Evolutionary conservation across 2,797 vertebrate genomes (phyloP), one percentile per base, ranked within the genome.

Genomic region (Enteromius radiatus): DNA sequence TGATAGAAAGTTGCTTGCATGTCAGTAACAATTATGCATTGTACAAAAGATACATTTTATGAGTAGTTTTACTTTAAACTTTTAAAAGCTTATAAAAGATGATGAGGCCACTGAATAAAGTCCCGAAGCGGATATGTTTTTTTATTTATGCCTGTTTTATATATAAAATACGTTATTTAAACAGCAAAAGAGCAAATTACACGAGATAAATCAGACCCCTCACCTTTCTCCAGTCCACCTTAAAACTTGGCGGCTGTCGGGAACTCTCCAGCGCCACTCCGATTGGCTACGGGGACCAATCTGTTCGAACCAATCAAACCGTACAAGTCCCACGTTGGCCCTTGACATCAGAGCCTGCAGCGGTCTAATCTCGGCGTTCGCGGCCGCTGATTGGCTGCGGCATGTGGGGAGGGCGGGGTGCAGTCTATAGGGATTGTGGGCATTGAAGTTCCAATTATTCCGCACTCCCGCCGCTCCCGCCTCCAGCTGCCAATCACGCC

Each of bases 401-500:
- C 86, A 82, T 82, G 76, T 54, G 77, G 4, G 59, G 82, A 68
- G 86, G 87, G 84, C 78, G 87, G 61, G 52, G 88, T 86, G 85
- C 87, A 85, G 93, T 93, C 92, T 91, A 88, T 90, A 89, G 95
- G 93, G 93, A 95, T 94, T 94, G 92, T 94, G 94, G 95, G 94
- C 92, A 95, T 94, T 95, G 94, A 94, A 95, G 95, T 95, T 93
- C 93, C 92, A 93, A 93, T 94, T 92, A 93, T 94, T 95, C 89
- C 89, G 88, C 84, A 65, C 78, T 69, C 88, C 59, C 84, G 49
- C 86, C 43, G 69, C 70, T 78, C 74, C 11, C 67, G 47, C 81
- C 68, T 68, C 78, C 78, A n/a, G 76, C 90, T 91, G 93, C 92
- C 93, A 93, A 91, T 94, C 94, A 94, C 91, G 91, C 90, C 88